These are phyloP conservation scores for Bruchidius siliquastri DNA, from an alignment of 2,888 invertebrate species.

Conservation along the genomic window DNA sequence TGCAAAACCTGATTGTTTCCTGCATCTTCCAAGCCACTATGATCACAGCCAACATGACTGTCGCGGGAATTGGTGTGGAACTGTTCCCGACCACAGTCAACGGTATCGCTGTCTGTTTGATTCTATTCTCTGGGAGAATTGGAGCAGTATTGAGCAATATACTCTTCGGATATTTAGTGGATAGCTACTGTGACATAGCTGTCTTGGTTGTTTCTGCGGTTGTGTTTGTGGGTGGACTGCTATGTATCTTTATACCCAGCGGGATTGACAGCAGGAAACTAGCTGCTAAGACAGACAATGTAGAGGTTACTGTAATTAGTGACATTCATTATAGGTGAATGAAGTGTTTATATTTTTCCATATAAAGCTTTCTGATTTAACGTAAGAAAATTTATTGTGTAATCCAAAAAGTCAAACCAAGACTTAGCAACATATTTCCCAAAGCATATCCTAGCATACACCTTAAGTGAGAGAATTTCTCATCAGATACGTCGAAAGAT, in stretches of 20 bases:
- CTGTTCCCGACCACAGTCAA: conserved; percentile 47
- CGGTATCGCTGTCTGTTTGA: conserved; percentile 61
- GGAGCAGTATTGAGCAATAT: conserved; percentile 64
- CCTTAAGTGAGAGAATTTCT: no score
- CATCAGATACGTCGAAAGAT: no score
- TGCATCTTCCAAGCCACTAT: conserved; percentile 51
- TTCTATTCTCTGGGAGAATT: conserved; percentile 60
- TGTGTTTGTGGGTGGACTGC: conserved; percentile 43
- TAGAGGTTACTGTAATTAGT: background rate
- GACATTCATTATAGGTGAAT: background rate
- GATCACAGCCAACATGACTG: conserved; percentile 49
- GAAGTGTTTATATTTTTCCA: background rate
- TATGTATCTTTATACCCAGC: conserved; percentile 43
- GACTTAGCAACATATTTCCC: no score
- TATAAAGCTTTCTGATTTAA: background rate
- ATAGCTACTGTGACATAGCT: conserved; percentile 59
- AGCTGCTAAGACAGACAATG: background rate
- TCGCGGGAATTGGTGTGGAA: conserved; percentile 41
- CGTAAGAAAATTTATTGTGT: background rate
- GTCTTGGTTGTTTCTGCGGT: conserved; percentile 57
- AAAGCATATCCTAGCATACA: no score
- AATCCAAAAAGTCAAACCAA: background rate
- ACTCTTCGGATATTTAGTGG: conserved; percentile 59
- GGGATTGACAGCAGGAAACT: conserved; percentile 8
- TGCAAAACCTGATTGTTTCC: conserved; percentile 56